phyloP scores from a whole-genome alignment of 2,888 invertebrate genomes.

The Autographa gamma region DNA sequence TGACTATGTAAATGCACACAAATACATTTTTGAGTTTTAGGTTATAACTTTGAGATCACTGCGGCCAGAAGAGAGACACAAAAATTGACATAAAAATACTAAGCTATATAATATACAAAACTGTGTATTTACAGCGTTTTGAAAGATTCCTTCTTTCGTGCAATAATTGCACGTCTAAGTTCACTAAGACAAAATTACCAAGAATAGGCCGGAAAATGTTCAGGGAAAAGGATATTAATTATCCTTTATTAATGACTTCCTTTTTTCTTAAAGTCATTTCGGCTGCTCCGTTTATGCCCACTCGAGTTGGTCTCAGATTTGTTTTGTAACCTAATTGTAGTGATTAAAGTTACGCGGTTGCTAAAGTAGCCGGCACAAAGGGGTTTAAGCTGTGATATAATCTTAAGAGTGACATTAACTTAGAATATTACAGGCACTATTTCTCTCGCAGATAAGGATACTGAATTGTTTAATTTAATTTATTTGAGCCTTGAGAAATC shows the following conservation, averaged over 20 bases:
- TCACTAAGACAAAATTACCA: constrained; percentile 12
- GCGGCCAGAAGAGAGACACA: too few species aligned
- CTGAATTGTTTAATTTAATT: constrained; percentile 71
- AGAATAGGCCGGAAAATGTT: constrained; percentile 18
- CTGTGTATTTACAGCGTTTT: background rate
- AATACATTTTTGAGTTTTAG: too few species aligned
- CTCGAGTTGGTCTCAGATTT: constrained; percentile 61
- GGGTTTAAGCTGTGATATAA: constrained; percentile 70
- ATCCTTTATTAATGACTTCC: constrained; percentile 34
- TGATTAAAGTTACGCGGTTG: constrained; percentile 70
- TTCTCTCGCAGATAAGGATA: constrained; percentile 70
- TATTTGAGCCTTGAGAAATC: constrained; percentile 61
- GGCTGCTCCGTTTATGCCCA: constrained; percentile 23
- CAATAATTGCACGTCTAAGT: background rate
- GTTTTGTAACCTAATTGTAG: constrained; percentile 70
- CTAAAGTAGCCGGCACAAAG: constrained; percentile 69
- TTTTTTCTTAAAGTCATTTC: constrained; percentile 25
- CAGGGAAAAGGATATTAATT: constrained; percentile 47
- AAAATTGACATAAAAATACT: background rate
- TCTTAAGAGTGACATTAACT: constrained; percentile 73
- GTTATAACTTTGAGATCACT: too few species aligned
- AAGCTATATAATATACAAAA: background rate
- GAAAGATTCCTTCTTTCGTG: background rate
- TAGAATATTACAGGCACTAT: constrained; percentile 73
- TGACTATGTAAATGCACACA: background rate